Base-by-base conservation (phyloP, 1,140 invertebrate genomes). In the Drosophila guanche region DNA sequence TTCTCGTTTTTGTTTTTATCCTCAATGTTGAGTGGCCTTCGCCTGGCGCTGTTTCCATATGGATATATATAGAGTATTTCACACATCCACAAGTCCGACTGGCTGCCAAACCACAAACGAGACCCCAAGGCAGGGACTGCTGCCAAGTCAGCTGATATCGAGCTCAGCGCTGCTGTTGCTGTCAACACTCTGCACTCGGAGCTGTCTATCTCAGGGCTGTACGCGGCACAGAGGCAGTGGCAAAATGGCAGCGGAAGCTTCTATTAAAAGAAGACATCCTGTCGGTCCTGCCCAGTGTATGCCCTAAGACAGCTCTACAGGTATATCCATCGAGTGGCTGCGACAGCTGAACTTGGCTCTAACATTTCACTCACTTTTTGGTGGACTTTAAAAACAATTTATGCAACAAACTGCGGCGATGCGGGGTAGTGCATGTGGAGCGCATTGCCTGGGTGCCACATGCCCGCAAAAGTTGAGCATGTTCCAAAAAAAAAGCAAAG, bases 341-440 rank as follows among this genome's bases (percentile, higher is more conserved):
- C 8, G 58, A 63, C 61, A 63, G 61, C 42, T 62, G 66, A 72
- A 40, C 41, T 61, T 42, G 60, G 66, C 58, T 57, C 45, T 27
- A 83, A 59, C 80, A 79, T 72, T 80, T 86, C 72, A 80, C 62
- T 86, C 67, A 86, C 62, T 69, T 76, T 68, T 20, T 52, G 51
- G 47, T 66, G 53, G 81, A 73, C 67, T 76, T 72, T 66, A 65
- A 73, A 80, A 85, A 85, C 80, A 85, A 85, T 85, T 81, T 86
- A 80, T 86, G 80, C 72, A 74, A 48, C 81, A 85, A 85, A 68
- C 65, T 46, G 51, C 23, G 66, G 50, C 62, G 10, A 63, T 47
- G 16, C n/a, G 61, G 43, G 29, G 42, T 25, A 25, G n/a, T 68
- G 66, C 63, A 67, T 33, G 20, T 48, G 50, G 61, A 63, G 51